Base-by-base conservation (phyloP, 2,797 vertebrate species). In the Chromobotia macracanthus region DNA sequence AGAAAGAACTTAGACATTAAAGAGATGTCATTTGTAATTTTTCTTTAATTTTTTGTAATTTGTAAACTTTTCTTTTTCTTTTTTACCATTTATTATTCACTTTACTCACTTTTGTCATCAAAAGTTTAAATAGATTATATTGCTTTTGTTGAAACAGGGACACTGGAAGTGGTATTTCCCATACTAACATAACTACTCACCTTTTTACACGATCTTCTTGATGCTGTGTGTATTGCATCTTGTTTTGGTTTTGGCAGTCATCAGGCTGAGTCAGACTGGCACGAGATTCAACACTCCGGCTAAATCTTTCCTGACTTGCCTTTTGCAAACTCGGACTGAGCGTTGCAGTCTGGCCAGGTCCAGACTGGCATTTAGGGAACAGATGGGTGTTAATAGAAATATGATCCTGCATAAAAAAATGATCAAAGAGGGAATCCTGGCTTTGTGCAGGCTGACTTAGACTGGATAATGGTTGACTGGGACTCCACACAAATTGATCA, bases 281-380 rank as follows among this genome's bases (percentile, higher is more conserved):
- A 44, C 11, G 41, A 44, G 41, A 10, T 44, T 67, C 72, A 65
- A 71, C 81, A 56, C 67, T 82, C 44, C 71, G 25, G 16, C 79
- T 75, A 51, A 67, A 73, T 44, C 70, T 84, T 13, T 66, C 50
- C 60, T 76, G 73, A 53, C 74, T 60, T 25, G 21, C 31, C 41
- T 70, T 71, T 55, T 21, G 44, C 70, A 65, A 19, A 65, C 77
- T 80, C 48, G 51, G 10, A 55, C 38, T n/a, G 25, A 51, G 28
- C 2, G 0, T 31, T 11, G 67, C 21, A 64, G 56, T 25, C 25
- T 80, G 65, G 38, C 79, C 63, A 21, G 44, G 6, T 71, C 23
- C 72, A 66, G 23, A 28, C 7, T 44, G 78, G 69, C 9, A 25
- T 63, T 58, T 73, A 71, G 84, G 72, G 44, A 53, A 35, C 11